Evolutionary conservation across 2,113 vertebrate species (phyloP).

Genomic region (Damaliscus lunatus): DNA sequence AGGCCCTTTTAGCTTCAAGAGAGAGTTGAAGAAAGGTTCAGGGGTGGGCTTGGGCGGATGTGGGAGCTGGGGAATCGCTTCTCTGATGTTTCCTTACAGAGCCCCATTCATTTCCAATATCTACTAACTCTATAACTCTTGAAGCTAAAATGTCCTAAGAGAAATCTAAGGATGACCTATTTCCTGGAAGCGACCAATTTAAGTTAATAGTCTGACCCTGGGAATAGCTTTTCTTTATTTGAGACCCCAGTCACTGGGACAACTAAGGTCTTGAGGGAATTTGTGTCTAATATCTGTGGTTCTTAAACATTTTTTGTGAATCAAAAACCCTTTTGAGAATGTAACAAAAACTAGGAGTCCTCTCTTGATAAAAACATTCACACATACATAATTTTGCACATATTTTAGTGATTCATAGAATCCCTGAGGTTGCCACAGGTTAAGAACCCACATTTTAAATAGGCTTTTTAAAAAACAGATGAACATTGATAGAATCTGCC

Average conservation of each 20-base stretch:
- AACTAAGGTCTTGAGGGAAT: background rate
- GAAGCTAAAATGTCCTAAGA: background rate
- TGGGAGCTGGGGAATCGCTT: background rate
- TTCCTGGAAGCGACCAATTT: background rate
- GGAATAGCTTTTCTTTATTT: background rate
- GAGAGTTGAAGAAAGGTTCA: background rate
- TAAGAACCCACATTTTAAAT: background rate
- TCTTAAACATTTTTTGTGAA: slow-evolving; percentile 8
- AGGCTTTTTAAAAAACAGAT: background rate
- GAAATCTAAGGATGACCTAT: slow-evolving; percentile 4
- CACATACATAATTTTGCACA: background rate
- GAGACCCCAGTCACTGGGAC: background rate
- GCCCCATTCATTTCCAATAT: background rate
- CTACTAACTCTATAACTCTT: background rate
- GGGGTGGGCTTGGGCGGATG: background rate
- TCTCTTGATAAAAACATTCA: background rate
- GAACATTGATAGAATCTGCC: background rate
- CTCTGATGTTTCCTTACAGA: background rate
- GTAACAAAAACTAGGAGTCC: background rate
- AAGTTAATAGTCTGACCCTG: background rate
- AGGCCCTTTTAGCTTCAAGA: background rate
- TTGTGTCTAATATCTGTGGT: background rate
- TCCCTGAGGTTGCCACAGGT: background rate
- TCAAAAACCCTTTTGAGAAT: background rate
- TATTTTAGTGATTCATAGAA: background rate